phyloP scores from a whole-genome alignment of 2,888 invertebrate genomes.

The Amiota mariae region DNA sequence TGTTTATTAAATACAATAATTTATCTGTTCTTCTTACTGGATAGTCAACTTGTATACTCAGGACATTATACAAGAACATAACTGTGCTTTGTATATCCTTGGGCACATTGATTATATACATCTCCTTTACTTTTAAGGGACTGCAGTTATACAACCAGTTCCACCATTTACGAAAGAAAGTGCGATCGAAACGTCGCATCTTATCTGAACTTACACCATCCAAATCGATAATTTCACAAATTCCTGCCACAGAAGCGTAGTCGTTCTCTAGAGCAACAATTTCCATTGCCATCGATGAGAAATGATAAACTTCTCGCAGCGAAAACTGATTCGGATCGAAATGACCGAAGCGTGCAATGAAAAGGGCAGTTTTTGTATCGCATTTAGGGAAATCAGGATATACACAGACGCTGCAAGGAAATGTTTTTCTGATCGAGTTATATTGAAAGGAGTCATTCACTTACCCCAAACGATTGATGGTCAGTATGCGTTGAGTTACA shows the following conservation, averaged over 20 bases:
- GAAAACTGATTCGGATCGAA: slow-evolving; percentile 60
- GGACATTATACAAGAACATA: slow-evolving; percentile 52
- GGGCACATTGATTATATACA: slow-evolving; percentile 62
- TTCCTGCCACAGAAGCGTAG: slow-evolving; percentile 62
- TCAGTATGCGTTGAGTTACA: slow-evolving; percentile 57
- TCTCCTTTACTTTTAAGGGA: slow-evolving; percentile 58
- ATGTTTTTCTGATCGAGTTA: neutral
- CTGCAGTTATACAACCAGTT: slow-evolving; percentile 59
- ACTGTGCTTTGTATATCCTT: slow-evolving; percentile 60
- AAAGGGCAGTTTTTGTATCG: slow-evolving; percentile 58
- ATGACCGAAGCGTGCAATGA: slow-evolving; percentile 61
- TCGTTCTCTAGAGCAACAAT: slow-evolving; percentile 65
- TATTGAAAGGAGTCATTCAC: slow-evolving; percentile 24
- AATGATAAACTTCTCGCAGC: slow-evolving; percentile 61
- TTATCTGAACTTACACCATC: slow-evolving; percentile 55
- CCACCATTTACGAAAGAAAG: slow-evolving; percentile 61
- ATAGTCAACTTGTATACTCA: slow-evolving; percentile 54
- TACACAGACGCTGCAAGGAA: slow-evolving; percentile 47
- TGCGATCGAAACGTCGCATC: slow-evolving; percentile 56
- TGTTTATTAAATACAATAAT: neutral
- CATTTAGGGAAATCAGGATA: slow-evolving; percentile 64
- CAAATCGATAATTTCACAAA: slow-evolving; percentile 63
- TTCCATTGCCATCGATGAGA: slow-evolving; percentile 63
- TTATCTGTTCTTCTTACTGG: slow-evolving; percentile 48
- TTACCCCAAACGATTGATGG: slow-evolving; percentile 64